Evolutionary conservation across 2,113 vertebrate genomes (phyloP), one percentile per base, ranked within the genome.

Genomic region (Ceyx melanurus): DNA sequence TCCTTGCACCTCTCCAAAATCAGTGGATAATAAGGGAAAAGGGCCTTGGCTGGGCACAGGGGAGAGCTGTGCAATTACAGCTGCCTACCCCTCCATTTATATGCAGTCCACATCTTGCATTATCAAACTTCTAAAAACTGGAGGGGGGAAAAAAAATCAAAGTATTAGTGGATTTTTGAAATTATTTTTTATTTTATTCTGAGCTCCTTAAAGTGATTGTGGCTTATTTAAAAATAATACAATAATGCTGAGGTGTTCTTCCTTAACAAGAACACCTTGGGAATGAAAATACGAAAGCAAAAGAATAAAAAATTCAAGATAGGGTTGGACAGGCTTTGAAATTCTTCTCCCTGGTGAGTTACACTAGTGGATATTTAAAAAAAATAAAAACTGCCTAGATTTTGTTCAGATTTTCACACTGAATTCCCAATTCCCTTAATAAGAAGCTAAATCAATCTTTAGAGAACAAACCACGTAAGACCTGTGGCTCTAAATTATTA

Each of bases 401-500:
- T 96, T 95, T 88, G 88, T 75, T 82, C 79, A 77, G 93, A 91
- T 87, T 84, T 89, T 92, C 87, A 86, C 57, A 61, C 33, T 16
- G 75, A 93, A 92, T 65, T 76, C 94, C 91, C 88, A 92, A 92
- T 88, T 97, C 93, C 93, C 94, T 85, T 95, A 93, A 90, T 92
- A 94, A 95, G 90, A 95, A 91, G 80, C 88, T 89, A 89, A 89
- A 95, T 82, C 92, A 95, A 94, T 94, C 94, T 97, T 97, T 66
- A 83, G 74, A 84, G 88, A 93, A 90, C 67, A 93, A 91, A 93
- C 57, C 90, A 75, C n/a, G 57, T 83, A 95, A 93, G 90, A 79
- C 80, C 81, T 65, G 73, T 70, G 76, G 82, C 87, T 85, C 58
- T 88, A 92, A 76, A 95, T 93, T 89, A 94, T 96, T 97, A 87